A percentile compares a stretch with the other conserved stretches of the same genome.
phyloP scores from a whole-genome alignment of 2,113 vertebrate genomes.

The Damaliscus lunatus region DNA sequence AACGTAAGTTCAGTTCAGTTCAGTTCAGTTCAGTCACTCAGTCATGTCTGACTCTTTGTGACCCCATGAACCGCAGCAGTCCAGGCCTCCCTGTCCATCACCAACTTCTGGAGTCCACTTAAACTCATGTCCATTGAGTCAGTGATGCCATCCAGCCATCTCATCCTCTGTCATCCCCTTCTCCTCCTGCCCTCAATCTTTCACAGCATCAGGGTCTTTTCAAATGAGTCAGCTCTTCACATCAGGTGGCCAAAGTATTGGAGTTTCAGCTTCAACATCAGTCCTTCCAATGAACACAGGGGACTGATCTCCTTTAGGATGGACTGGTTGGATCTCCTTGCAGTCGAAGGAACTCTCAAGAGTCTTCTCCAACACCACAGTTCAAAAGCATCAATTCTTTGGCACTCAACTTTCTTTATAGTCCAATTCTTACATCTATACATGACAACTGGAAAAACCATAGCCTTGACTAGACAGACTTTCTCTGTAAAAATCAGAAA shows the following conservation, averaged over 20 bases:
- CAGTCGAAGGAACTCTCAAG: neutral
- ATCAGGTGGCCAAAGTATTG: neutral
- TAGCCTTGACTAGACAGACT: neutral
- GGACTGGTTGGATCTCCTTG: neutral
- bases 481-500: neutral
- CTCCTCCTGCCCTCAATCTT: neutral
- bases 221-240: neutral
- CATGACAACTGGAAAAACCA: neutral
- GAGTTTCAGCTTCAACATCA: neutral
- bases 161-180: neutral
- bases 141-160: neutral
- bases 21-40: neutral
- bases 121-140: neutral
- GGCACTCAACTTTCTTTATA: neutral
- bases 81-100: neutral
- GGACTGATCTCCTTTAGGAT: neutral
- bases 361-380: neutral
- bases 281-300: neutral
- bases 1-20: neutral
- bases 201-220: neutral
- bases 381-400: neutral
- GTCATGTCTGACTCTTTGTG: fast-evolving
- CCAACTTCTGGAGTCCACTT: neutral
- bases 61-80: fast-evolving
- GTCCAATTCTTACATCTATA: neutral